Percentiles rank a stretch among this genome's conserved stretches.
These are phyloP conservation scores for Philopedon plagiatum DNA, from an alignment of 2,888 invertebrate species.

Conservation along the genomic window DNA sequence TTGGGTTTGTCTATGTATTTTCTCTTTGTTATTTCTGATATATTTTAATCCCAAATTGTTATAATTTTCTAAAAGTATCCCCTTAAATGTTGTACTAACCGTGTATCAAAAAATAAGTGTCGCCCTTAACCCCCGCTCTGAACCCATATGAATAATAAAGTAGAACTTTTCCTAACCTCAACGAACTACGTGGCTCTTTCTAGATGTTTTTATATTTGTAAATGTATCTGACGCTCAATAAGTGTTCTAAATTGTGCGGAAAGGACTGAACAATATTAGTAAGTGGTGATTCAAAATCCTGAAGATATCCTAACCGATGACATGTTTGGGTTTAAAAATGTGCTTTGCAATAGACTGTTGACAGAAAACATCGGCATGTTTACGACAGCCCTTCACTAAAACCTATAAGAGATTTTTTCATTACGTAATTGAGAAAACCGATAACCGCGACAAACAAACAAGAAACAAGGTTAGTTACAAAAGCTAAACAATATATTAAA, in stretches of 20 bases:
- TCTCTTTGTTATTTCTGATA: background rate
- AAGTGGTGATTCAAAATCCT: background rate
- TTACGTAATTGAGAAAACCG: too few relatives aligned
- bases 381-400: too few relatives aligned
- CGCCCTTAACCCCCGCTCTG: conserved; percentile 22
- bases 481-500: too few relatives aligned
- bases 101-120: conserved; percentile 27
- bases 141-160: conserved; percentile 11
- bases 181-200: conserved; percentile 57
- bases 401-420: too few relatives aligned
- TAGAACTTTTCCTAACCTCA: conserved; percentile 32
- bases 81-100: conserved; percentile 11
- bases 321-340: background rate
- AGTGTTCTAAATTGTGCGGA: conserved; percentile 63
- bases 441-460: too few relatives aligned
- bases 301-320: background rate
- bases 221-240: conserved; percentile 67
- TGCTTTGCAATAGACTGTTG: too few relatives aligned
- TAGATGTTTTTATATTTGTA: conserved; percentile 68
- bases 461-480: too few relatives aligned
- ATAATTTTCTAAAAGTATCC: conserved; percentile 4
- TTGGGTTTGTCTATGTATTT: background rate
- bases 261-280: conserved; percentile 36
- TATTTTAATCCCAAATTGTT: conserved; percentile 18
- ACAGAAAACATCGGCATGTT: too few relatives aligned